Percentiles rank a stretch among this genome's conserved stretches.
Evolutionary conservation across 2,888 invertebrate genomes (phyloP).

Genomic region (Sarcophaga variegata): DNA sequence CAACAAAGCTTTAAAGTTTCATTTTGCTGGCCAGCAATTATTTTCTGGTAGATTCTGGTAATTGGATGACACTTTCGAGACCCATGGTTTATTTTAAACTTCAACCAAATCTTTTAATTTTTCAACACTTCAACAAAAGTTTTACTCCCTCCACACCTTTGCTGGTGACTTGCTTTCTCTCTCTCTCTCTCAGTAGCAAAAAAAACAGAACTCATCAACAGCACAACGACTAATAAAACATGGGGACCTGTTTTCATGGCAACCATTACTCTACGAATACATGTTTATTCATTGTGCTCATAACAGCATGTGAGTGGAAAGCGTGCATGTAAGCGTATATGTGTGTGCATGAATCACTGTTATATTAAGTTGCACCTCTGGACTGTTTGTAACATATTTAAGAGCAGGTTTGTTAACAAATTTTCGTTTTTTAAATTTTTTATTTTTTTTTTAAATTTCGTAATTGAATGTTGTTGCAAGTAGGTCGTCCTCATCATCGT

Average conservation of each 20-base stretch:
- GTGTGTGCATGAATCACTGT: conserved; percentile 43
- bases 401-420: background rate
- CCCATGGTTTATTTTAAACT: background rate
- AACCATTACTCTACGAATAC: background rate
- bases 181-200: background rate
- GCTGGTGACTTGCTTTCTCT: no score
- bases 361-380: conserved; percentile 54
- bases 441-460: conserved; percentile 41
- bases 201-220: no score
- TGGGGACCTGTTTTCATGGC: background rate
- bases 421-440: conserved; percentile 1
- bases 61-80: conserved; percentile 4
- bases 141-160: no score
- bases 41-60: background rate
- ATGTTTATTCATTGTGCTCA: background rate
- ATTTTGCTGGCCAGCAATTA: background rate
- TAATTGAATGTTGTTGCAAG: conserved; percentile 64
- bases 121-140: no score
- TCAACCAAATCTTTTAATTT: no score
- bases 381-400: conserved; percentile 41
- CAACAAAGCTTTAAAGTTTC: background rate
- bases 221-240: background rate
- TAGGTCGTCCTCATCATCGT: conserved; percentile 51
- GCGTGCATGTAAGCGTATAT: background rate
- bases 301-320: background rate